Conservation (phyloP, 2,888 invertebrate genomes). For the Eristalinus aeneus region DNA sequence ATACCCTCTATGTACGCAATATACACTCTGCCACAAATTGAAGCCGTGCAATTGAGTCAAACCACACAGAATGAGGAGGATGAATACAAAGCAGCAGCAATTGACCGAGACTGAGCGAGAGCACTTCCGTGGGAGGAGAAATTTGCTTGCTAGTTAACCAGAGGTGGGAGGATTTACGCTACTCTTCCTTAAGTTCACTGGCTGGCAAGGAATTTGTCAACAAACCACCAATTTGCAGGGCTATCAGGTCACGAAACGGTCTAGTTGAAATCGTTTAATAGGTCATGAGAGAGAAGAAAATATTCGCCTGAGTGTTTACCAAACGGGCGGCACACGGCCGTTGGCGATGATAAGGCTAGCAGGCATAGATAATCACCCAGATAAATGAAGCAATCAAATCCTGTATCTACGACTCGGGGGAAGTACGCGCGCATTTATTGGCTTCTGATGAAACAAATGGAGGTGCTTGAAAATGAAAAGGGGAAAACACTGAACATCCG, state of each 20-base stretch:
- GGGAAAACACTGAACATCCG: neutral
- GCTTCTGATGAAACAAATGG: conserved; percentile 19
- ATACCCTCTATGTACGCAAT: conserved; percentile 26
- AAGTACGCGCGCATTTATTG: conserved; percentile 33
- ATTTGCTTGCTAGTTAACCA: neutral
- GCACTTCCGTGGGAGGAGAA: neutral
- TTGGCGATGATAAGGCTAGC: conserved; percentile 7
- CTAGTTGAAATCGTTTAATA: conserved; percentile 9
- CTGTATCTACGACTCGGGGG: conserved; percentile 23
- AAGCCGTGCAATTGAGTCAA: conserved; percentile 20
- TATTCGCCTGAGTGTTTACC: neutral
- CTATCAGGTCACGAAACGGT: conserved; percentile 8
- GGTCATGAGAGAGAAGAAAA: conserved; percentile 4
- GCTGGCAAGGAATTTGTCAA: neutral
- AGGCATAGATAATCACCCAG: conserved; percentile 33
- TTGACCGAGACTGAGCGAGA: neutral
- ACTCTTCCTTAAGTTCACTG: neutral
- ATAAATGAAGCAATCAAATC: conserved; percentile 39
- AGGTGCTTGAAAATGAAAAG: neutral
- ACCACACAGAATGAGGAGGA: neutral
- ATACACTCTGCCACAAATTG: neutral
- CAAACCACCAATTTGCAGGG: neutral
- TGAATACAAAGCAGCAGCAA: conserved; percentile 3
- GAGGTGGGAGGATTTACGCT: neutral
- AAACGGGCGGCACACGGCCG: conserved; percentile 3